Base-by-base conservation (phyloP, 2,888 invertebrate species). In the Sepiola atlantica region DNA sequence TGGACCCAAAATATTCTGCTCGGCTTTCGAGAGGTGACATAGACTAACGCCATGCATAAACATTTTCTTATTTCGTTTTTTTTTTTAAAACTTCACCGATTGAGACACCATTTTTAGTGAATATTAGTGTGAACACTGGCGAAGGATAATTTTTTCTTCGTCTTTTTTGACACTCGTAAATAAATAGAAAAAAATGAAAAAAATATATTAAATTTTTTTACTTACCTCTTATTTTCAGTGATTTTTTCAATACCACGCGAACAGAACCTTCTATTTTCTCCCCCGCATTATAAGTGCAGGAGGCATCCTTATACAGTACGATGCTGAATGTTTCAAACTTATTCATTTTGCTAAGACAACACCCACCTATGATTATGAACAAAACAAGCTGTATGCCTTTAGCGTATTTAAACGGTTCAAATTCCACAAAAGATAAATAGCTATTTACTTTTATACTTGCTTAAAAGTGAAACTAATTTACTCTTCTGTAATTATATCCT, bases 331-430 rank as follows among this genome's bases (percentile, higher is more conserved):
- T n/a, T 77, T 77, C n/a, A 8, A 14, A 77, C n/a, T n/a, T 61
- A 61, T 61, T 77, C 77, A 77, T 77, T 77, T n/a, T 77, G n/a
- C n/a, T 28, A 77, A 77, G n/a, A n/a, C 77, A 77, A 77, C 77
- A n/a, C n/a, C 3, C 16, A 16, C n/a, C 45, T 45, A 45, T 45
- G 28, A 61, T n/a, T 77, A n/a, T 16, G 28, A 45, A 45, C 45
- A n/a, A 77, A 77, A 77, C 77, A 77, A 12, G n/a, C 16, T 8
- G 28, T n/a, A n/a, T 77, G 14, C 18, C 10, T n/a, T n/a, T 12
- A 12, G 1, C 14, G 10, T 77, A 2, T n/a, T 77, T n/a, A 28
- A n/a, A n/a, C 28, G 28, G 77, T 77, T 77, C n/a, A 77, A 77
- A 77, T 10, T 77, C n/a, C 10, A n/a, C 77, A 77, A 77, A 77